Conservation (phyloP, 92 coral and sea anemone species). For the Plumapathes pennacea region DNA sequence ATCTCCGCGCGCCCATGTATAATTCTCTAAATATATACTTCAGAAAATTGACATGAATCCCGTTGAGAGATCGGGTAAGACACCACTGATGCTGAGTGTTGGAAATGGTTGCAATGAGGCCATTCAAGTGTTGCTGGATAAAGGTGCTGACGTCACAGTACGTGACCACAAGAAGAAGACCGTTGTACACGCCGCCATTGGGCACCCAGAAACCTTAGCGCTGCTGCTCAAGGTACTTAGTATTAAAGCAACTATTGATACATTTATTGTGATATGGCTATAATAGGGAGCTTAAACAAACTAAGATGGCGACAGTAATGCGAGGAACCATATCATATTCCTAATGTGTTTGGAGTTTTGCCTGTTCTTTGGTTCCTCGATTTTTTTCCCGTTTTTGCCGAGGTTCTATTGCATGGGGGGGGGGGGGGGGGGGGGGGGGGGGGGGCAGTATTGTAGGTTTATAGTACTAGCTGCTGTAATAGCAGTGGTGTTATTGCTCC, state of each 20-base stretch:
- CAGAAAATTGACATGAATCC: slow-evolving; percentile 31
- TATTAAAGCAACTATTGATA: background rate
- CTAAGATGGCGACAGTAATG: too few relatives aligned
- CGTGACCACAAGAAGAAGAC: slow-evolving; percentile 28
- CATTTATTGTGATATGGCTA: too few relatives aligned
- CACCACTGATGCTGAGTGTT: slow-evolving; percentile 50
- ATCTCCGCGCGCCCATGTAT: too few relatives aligned
- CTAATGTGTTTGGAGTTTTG: too few relatives aligned
- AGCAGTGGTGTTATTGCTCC: too few relatives aligned
- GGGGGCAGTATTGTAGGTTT: too few relatives aligned
- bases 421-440: too few relatives aligned
- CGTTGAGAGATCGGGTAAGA: slow-evolving; percentile 18
- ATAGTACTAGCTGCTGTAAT: too few relatives aligned
- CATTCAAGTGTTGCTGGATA: slow-evolving; percentile 18
- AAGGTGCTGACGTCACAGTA: slow-evolving; percentile 15
- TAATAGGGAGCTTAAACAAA: too few relatives aligned
- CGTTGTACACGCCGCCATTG: slow-evolving; percentile 39
- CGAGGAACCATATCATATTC: background rate
- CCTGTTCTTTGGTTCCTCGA: too few relatives aligned
- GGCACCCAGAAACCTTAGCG: slow-evolving; percentile 20
- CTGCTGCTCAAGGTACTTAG: slow-evolving; percentile 26
- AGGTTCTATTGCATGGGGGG: too few relatives aligned
- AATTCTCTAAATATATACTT: background rate
- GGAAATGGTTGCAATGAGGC: slow-evolving; percentile 48
- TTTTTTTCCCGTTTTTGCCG: too few relatives aligned